Evolutionary conservation across 2,113 vertebrate species (phyloP).

Genomic region (Verasper variegatus): DNA sequence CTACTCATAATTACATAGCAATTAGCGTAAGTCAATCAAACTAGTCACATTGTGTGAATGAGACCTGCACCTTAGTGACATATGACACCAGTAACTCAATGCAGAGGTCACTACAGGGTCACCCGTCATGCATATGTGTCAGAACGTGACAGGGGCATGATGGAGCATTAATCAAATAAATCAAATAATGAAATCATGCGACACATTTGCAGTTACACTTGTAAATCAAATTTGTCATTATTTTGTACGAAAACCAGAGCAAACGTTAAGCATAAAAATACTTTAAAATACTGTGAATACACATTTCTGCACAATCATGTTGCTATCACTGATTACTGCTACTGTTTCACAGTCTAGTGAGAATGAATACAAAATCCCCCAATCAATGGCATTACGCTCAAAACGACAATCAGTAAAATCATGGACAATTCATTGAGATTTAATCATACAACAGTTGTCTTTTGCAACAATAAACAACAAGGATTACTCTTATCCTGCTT

Average conservation of each 20-base stretch:
- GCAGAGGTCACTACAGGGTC: constrained; percentile 5
- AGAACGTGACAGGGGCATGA: not conserved
- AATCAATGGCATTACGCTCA: not conserved
- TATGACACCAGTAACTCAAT: not conserved
- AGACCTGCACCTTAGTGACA: not conserved
- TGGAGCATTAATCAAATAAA: constrained; percentile 7
- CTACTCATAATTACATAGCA: not conserved
- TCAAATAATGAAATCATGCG: not conserved
- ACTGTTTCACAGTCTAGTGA: not conserved
- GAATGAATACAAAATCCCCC: not conserved
- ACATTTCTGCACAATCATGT: no score
- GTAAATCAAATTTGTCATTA: not conserved
- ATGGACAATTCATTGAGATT: no score
- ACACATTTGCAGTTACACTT: not conserved
- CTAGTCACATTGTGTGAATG: not conserved
- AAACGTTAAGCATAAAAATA: not conserved
- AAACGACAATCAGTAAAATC: not conserved
- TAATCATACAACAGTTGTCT: no score
- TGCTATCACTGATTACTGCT: not conserved
- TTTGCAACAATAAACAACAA: no score
- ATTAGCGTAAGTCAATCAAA: constrained; percentile 21
- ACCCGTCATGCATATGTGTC: not conserved
- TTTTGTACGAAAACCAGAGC: not conserved
- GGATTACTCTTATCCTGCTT: no score
- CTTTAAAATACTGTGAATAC: not conserved